Evolutionary conservation across 1,140 invertebrate species (phyloP), one percentile per base, ranked within the genome.

Genomic region (Scaptomyza hsui): DNA sequence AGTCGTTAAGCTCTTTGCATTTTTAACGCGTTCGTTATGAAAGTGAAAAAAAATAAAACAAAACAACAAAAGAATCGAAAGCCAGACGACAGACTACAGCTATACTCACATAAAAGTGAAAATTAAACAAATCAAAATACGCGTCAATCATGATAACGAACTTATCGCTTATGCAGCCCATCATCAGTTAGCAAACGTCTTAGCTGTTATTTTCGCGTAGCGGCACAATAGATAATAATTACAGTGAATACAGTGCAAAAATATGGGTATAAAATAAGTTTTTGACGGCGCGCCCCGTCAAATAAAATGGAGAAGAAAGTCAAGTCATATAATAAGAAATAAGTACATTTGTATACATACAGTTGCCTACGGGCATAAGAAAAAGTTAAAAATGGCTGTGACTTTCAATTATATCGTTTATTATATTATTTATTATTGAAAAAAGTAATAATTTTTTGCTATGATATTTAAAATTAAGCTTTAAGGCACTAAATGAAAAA

Each of bases 241-340:
- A n/a, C n/a, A n/a, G n/a, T n/a, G n/a, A n/a, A n/a, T n/a, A n/a
- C n/a, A n/a, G n/a, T n/a, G n/a, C n/a, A n/a, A n/a, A n/a, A n/a
- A n/a, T n/a, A n/a, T n/a, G n/a, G n/a, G n/a, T n/a, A n/a, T n/a
- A n/a, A n/a, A n/a, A n/a, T n/a, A n/a, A n/a, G n/a, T n/a, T 35
- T 45, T 21, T 26, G 35, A 52, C 60, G 51, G 32, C 72, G 61
- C 44, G 24, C 72, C 32, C 41, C 9, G 47, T 21, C 64, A 85
- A 85, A 85, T 86, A 68, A 85, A 86, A 86, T 77, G 81, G 86
- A 85, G 77, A 85, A 86, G 81, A 85, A 85, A 85, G 80, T 86
- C 73, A 86, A 85, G 24, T 24, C 4, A 5, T n/a, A n/a, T n/a
- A n/a, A n/a, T n/a, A n/a, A n/a, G n/a, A n/a, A n/a, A n/a, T n/a